Evolutionary conservation across 2,888 invertebrate genomes (phyloP), one percentile per base, ranked within the genome.

Genomic region (Ischnura elegans): DNA sequence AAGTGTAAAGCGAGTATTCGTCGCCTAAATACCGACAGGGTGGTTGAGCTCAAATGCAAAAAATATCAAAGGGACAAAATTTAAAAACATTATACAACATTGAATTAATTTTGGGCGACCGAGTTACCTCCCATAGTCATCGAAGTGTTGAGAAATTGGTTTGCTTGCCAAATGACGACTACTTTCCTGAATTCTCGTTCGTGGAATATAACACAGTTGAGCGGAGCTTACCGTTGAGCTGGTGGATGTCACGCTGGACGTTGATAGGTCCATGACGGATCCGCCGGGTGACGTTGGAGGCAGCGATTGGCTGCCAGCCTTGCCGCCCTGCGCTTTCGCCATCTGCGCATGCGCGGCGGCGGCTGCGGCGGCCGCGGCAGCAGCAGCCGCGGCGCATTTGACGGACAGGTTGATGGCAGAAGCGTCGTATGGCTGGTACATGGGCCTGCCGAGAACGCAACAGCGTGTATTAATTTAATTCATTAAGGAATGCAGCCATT

Each of bases 231-330:
- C 98, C 97, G 98, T 98, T 95, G 98, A 98, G 96, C 98, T 98
- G 95, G 97, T 97, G 87, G 97, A 97, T 90, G 98, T 97, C 94
- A 98, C 98, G 96, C 98, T 98, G 95, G 98, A 98, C 94, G 98
- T 98, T 95, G 98, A 98, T 93, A 98, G 97, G 96, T 98, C 98
- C 96, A 98, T 98, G 95, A 98, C 98, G 25, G 98, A 98, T 94
- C 98, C 97, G 93, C 97, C 97, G 84, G 97, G 97, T 94, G 98
- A 97, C 94, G 98, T 97, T 36, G 55, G 51, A 16, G 87, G 87
- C 19, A 86, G 45, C 4, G 86, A 86, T 86, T 86, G 86, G 86
- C 86, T 86, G 25, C 45, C 43, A 0, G 25, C 45, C 45, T 93
- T 94, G 86, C 66, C 87, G 94, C 86, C 94, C 87, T 93, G 94